Base-by-base conservation (phyloP, 2,113 vertebrate species). In the Gopherus flavomarginatus region DNA sequence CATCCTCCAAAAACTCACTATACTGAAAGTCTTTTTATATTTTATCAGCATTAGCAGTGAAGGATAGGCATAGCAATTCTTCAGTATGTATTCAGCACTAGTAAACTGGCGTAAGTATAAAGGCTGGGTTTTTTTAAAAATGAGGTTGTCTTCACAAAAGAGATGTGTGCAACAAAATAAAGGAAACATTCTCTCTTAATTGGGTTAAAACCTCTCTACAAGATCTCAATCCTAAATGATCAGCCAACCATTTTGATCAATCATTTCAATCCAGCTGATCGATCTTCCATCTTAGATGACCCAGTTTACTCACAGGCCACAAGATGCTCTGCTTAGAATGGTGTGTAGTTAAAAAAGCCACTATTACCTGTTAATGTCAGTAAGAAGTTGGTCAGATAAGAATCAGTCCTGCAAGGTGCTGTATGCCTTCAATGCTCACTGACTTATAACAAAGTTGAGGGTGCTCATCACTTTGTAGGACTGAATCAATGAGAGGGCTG, bases 401-500 rank as follows among this genome's bases (percentile, higher is more conserved):
- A 5, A 29, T 52, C 65, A 72, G 52, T 57, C 77, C 78, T 86
- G 26, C 0, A 4, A 95, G 65, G 62, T 26, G 24, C 26, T n/a
- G 21, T 83, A 65, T 90, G 62, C 35, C n/a, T 44, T 49, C 83
- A 27, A 12, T 94, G n/a, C 82, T 92, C 38, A 42, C 50, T 54
- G 65, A 31, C 94, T 80, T 90, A 22, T 12, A 52, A 22, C 27
- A 13, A 44, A 85, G 44, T 47, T 62, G 57, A 96, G 69, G 14
- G 90, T 94, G 86, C 90, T 87, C 59, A 88, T 13, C 77, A 88
- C 77, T 93, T 96, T 92, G 94, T 95, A 97, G 83, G 77, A 87
- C 50, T 82, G 95, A 97, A 92, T 88, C 95, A 94, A 85, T 93
- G 81, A 93, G 85, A 90, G 97, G 90, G 83, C 69, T 87, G 62